Evolutionary conservation across 1,140 invertebrate genomes (phyloP), one percentile per base, ranked within the genome.

Genomic region (Hyles vespertilio): DNA sequence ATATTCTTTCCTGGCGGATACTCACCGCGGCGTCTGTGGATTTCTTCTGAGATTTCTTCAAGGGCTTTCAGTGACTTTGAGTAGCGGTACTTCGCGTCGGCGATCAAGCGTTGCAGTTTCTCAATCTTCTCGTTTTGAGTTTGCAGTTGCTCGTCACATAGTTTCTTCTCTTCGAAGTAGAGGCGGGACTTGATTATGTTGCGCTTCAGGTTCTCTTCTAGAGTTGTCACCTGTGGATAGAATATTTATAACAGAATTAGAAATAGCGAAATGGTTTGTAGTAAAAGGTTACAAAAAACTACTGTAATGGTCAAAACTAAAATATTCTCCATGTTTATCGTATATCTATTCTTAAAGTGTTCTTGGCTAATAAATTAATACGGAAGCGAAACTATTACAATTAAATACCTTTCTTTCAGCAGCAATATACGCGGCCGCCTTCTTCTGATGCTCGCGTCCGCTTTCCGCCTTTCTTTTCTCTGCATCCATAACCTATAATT

Each of bases 21-120:
- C 51, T 87, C 81, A 3, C 84, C 87, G 8, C 84, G 59, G 3
- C 92, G 89, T 59, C 92, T 90, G 84, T 98, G 97, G 75, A 98
- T 98, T 82, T 98, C 96, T 88, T 98, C 96, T 63, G 96, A 98
- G 66, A 98, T 98, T 75, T 93, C 93, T 84, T 98, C 97, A 5
- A 98, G 88, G 69, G 95, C 95, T 70, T 94, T 93, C 32, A 98
- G 87, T 0, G 96, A 96, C 69, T 95, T 93, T 0, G 97, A 92
- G 83, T 98, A 98, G 11, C 93, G 92, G 66, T 92, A 91, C 85
- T 98, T 98, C 1, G 96, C 93, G 70, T 93, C 92, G 8, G 92
- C 88, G 43, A 98, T 96, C 43, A 93, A 92, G 57, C 90, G 91
- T 82, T 98, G 96, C 57, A 98, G 89, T 57, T 93, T 91, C 69